Base-by-base conservation (phyloP, 2,797 vertebrate species). In the Muscicapa comitata region DNA sequence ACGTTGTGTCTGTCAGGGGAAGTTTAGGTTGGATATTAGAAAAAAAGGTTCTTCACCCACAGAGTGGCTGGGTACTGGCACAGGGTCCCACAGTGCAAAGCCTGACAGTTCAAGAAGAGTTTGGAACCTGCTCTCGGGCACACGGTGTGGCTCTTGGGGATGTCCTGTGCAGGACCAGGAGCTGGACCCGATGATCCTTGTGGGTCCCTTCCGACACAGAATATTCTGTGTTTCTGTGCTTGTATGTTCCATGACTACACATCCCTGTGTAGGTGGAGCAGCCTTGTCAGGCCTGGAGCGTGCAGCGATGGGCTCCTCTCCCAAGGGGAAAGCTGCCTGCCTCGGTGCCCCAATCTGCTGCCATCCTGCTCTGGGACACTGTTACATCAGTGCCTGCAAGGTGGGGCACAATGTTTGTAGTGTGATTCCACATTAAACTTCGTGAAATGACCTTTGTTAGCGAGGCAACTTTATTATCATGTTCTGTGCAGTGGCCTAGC, bases 341-440 rank as follows among this genome's bases (percentile, higher is more conserved):
- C 0, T 0, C 9, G 16, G 7, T 8, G 7, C 5, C 15, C 18
- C 0, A 0, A 0, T 4, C 53, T 62, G 58, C 54, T 62, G 58
- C 54, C 43, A 4, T 6, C 38, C 40, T 8, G 2, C 38, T 0
- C 20, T 5, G 43, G 18, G 29, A 7, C 28, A 6, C 21, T 3
- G 5, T 23, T 24, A 4, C 47, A 2, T 24, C 5, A 2, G 8
- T 23, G 4, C 54, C 37, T 26, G 37, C 43, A 50, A 17, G 14
- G 2, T 17, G 17, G 21, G 4, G 6, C 38, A 2, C 37, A 4
- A 3, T 40, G 7, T 6, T 18, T 17, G 26, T 11, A 4, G 40
- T 4, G 47, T 11, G 6, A 26, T 31, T 43, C 28, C 18, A 57
- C 18, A 31, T 37, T 38, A 33, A 50, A 29, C 23, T 54, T 15